Percentiles rank a stretch among this genome's conserved stretches.
These are phyloP conservation scores for Anas georgica DNA, from an alignment of 2,797 vertebrate species.

Conservation along the genomic window DNA sequence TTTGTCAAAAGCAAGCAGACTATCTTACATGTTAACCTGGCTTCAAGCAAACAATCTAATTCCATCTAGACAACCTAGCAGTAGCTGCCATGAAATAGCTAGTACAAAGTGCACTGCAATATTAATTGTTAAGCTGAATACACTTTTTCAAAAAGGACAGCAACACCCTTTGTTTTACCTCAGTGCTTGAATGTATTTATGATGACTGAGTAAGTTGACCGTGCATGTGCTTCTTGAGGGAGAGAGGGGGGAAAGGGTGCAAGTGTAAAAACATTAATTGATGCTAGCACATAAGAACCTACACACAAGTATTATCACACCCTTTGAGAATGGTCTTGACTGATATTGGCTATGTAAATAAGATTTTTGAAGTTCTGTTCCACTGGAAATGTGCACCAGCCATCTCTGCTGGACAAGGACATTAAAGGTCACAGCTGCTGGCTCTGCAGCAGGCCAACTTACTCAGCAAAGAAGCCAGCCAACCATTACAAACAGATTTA, in stretches of 20 bases:
- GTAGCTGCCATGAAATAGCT: background rate
- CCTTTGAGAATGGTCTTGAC: background rate
- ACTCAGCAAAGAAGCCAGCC: constrained; percentile 39
- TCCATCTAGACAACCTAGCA: background rate
- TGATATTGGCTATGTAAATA: background rate
- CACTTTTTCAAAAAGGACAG: background rate
- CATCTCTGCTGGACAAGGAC: constrained; percentile 45
- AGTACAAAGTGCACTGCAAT: background rate
- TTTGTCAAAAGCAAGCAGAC: background rate
- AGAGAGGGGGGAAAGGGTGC: too few relatives aligned
- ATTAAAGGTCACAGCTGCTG: constrained; percentile 44
- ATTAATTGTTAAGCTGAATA: background rate
- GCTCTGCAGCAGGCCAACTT: constrained; percentile 58
- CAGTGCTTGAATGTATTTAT: background rate
- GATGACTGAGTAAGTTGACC: background rate
- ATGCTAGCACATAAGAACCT: background rate
- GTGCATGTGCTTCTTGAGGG: background rate
- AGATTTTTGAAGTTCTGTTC: background rate
- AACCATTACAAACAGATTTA: constrained; percentile 14
- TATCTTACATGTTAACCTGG: background rate
- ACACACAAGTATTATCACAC: background rate
- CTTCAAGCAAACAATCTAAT: background rate
- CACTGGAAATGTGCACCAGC: background rate
- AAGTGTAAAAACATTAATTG: background rate
- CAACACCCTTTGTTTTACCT: background rate